Evolutionary conservation across 2,888 invertebrate genomes (phyloP).

Genomic region (Pyrrhia umbra): DNA sequence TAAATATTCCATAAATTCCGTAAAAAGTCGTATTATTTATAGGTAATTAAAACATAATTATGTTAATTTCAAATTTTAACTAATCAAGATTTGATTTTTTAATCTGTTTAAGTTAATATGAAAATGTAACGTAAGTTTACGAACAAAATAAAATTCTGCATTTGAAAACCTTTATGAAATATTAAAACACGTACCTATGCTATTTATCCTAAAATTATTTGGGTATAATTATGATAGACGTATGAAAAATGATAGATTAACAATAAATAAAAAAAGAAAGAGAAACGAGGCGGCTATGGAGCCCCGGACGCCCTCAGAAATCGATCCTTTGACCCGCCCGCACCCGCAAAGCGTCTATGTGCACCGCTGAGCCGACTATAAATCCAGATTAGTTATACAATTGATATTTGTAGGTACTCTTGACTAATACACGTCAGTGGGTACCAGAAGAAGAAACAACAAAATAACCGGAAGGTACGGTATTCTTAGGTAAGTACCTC

Average conservation of each 20-base stretch:
- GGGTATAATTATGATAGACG: too few relatives aligned
- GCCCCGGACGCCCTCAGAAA: slow-evolving; percentile 24
- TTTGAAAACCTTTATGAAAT: not conserved
- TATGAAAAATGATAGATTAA: not conserved
- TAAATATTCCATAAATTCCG: not conserved
- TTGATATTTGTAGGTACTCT: slow-evolving; percentile 2
- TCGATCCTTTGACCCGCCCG: slow-evolving; percentile 36
- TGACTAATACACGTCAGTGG: not conserved
- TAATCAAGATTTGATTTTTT: not conserved
- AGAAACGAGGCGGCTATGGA: slow-evolving; percentile 29
- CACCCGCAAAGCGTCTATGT: slow-evolving; percentile 19
- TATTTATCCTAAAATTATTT: too few relatives aligned
- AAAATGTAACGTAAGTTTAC: not conserved
- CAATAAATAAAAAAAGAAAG: slow-evolving; percentile 19
- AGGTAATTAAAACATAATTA: too few relatives aligned
- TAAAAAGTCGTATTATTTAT: too few relatives aligned
- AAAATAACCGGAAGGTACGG: not conserved
- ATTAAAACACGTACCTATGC: too few relatives aligned
- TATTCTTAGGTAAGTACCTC: slow-evolving; percentile 5
- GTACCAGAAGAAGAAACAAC: not conserved
- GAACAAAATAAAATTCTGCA: too few relatives aligned
- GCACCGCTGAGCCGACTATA: slow-evolving; percentile 23
- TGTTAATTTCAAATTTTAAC: not conserved
- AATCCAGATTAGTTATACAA: slow-evolving; percentile 39
- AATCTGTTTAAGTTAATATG: not conserved